phyloP scores from a whole-genome alignment of 1,140 invertebrate species.

The Platyura marginata region DNA sequence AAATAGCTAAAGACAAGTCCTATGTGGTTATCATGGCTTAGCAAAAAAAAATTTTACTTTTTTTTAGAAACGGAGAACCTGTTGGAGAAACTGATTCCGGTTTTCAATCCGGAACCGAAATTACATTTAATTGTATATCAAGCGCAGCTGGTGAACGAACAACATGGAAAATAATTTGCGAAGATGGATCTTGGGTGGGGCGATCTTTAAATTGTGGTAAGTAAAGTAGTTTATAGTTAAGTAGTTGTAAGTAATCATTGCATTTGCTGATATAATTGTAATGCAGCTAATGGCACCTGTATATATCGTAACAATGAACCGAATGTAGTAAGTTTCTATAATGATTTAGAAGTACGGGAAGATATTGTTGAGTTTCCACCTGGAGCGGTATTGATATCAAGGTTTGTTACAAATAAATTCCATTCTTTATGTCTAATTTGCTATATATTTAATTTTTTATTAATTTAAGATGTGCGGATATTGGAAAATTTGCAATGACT shows the following conservation, averaged over 20 bases:
- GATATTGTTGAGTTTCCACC: conserved; percentile 56
- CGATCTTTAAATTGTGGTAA: conserved; percentile 53
- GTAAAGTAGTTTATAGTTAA: conserved; percentile 6
- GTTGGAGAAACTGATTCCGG: conserved; percentile 24
- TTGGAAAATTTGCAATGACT: conserved; percentile 49
- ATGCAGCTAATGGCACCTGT: conserved; percentile 48
- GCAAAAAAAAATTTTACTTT: too few relatives aligned
- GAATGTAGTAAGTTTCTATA: conserved; percentile 60
- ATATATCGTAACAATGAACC: conserved; percentile 54
- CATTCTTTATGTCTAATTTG: too few relatives aligned
- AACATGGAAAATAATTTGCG: conserved; percentile 66
- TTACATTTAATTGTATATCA: conserved; percentile 62
- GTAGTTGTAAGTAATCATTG: not conserved
- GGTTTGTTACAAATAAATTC: too few relatives aligned
- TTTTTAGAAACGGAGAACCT: conserved; percentile 10
- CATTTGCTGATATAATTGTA: not conserved
- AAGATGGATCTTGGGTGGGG: conserved; percentile 65
- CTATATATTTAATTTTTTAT: too few relatives aligned
- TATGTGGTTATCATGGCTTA: too few relatives aligned
- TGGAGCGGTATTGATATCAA: conserved; percentile 42
- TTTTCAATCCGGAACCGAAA: conserved; percentile 60
- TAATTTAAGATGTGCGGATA: conserved; percentile 46
- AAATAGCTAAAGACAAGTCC: too few relatives aligned
- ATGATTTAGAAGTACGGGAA: conserved; percentile 54
- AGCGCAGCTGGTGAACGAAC: conserved; percentile 58